Base-by-base conservation (phyloP, 1,140 invertebrate species). In the Nephila pilipes region DNA sequence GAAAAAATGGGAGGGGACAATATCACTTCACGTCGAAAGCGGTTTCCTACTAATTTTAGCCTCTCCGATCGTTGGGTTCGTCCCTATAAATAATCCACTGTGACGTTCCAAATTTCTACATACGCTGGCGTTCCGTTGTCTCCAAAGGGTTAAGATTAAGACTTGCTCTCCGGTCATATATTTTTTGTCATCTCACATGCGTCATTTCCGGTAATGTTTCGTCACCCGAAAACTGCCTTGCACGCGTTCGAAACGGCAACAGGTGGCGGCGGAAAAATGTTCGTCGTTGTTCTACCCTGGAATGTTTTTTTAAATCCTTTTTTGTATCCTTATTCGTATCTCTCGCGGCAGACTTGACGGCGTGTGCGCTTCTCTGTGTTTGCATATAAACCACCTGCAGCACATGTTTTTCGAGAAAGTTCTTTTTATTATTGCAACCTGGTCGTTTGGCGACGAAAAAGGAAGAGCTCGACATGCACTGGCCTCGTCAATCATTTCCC, bases 131-230 rank as follows among this genome's bases (percentile, higher is more conserved):
- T 83, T 83, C 57, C 57, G 58, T n/a, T 20, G 83, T 25, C 83
- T 85, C 83, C 55, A 85, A 85, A 85, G 83, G 83, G 83, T 85
- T 85, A 36, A 60, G 83, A 85, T 58, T 69, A 69, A 69, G 25
- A 32, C 65, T 32, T 69, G 46, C 46, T 46, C 46, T 25, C 25
- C 65, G 65, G 29, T 69, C 65, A 69, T 69, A 69, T 69, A 16
- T 69, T 69, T 29, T 69, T n/a, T 69, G n/a, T 69, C 29, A 60
- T 69, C 14, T 14, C 29, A 69, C 65, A 5, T 12, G 29, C 65
- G 65, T 69, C 65, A 69, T 29, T 69, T 69, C 65, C 65, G 25
- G 29, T 69, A 29, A 69, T 25, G 65, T 69, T 29, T 69, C 79
- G 18, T 81, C 36, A 81, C 38, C 65, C 65, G 65, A 69, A 81